Evolutionary conservation across 2,113 vertebrate genomes (phyloP).

Genomic region (Hippoglossus stenolepis): DNA sequence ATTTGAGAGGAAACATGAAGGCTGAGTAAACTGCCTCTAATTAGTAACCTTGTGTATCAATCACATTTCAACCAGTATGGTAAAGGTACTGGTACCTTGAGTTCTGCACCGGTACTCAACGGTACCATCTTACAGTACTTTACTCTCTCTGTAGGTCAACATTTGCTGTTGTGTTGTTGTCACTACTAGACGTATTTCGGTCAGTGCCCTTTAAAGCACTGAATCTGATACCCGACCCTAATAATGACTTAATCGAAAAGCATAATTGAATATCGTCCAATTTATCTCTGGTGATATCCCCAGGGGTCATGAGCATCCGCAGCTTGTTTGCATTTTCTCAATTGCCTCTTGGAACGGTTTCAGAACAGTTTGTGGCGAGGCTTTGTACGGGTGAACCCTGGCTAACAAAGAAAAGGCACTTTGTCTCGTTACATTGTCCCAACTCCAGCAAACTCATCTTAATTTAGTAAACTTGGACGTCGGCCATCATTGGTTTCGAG

Average conservation of each 20-base stretch:
- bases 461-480: conserved; percentile 46
- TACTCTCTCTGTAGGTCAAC: background rate
- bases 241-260: background rate
- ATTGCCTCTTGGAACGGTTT: conserved; percentile 29
- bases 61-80: background rate
- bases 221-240: background rate
- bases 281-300: conserved; percentile 13
- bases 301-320: conserved; percentile 4
- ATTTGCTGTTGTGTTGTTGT: background rate
- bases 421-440: conserved; percentile 22
- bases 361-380: conserved; percentile 16
- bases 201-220: background rate
- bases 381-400: conserved; percentile 24
- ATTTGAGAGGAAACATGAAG: no score
- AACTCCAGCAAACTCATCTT: conserved; percentile 43
- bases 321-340: conserved; percentile 41
- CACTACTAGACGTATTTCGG: background rate
- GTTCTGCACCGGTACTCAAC: background rate
- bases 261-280: conserved; percentile 4
- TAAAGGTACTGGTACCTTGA: background rate
- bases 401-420: conserved; percentile 33
- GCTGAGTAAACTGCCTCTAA: background rate
- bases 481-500: conserved; percentile 19
- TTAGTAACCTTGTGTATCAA: background rate
- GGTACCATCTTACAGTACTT: background rate